These are phyloP conservation scores for Meles meles DNA, from an alignment of 2,113 vertebrate species.

Conservation along the genomic window DNA sequence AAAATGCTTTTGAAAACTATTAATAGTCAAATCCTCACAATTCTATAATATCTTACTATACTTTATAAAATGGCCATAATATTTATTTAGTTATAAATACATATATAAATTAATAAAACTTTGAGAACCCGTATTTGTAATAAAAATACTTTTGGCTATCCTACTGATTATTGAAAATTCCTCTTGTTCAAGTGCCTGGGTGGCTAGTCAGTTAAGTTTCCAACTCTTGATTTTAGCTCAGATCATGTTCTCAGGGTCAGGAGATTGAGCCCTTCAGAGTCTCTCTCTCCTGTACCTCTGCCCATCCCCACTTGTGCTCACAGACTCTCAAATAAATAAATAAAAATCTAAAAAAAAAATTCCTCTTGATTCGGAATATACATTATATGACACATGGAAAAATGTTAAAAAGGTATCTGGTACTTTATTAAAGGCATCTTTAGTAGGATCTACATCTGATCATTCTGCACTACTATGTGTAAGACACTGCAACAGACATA, in stretches of 20 bases:
- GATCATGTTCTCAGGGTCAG: background rate
- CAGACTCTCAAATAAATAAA: background rate
- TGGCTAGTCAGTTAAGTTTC: background rate
- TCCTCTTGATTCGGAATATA: background rate
- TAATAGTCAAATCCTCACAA: background rate
- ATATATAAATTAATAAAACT: background rate
- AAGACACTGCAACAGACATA: background rate
- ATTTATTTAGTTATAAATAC: background rate
- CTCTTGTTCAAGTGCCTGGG: background rate
- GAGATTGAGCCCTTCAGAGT: background rate
- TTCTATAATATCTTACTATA: background rate
- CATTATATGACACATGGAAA: background rate
- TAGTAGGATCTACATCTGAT: background rate
- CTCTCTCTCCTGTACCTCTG: background rate
- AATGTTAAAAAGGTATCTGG: background rate
- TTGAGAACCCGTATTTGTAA: background rate
- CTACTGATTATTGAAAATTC: background rate
- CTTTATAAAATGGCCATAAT: background rate
- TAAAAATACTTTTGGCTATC: background rate
- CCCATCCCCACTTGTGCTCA: background rate
- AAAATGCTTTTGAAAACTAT: background rate
- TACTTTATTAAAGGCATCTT: background rate
- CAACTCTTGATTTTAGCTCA: background rate
- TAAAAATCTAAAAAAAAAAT: background rate
- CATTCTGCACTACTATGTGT: background rate